Conservation (phyloP, 2,113 vertebrate genomes). For the Copsychus sechellarum region DNA sequence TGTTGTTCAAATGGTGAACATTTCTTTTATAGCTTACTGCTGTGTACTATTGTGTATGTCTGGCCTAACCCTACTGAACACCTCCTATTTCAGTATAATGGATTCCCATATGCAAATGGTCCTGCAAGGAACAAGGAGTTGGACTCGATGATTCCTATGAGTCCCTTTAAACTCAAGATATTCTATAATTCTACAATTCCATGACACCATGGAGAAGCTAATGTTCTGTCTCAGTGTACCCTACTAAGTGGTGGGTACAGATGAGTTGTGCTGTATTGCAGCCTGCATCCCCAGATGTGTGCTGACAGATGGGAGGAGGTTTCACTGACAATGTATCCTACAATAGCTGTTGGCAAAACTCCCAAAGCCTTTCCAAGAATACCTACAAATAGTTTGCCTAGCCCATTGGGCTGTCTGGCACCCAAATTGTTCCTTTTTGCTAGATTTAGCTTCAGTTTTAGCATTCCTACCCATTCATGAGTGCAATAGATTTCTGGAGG, state of each 20-base stretch:
- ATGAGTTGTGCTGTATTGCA: not conserved
- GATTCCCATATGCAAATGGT: not conserved
- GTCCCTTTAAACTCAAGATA: not conserved
- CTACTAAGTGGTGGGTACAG: not conserved
- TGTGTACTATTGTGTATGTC: not conserved
- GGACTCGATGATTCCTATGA: accelerated
- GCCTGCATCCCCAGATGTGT: not conserved
- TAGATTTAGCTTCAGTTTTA: not conserved
- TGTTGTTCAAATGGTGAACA: not conserved
- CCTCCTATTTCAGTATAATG: not conserved
- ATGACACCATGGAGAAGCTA: not conserved
- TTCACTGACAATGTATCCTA: not conserved
- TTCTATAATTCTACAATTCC: not conserved
- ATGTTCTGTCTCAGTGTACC: not conserved
- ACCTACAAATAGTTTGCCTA: not conserved
- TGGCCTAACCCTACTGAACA: not conserved
- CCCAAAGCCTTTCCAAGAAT: not conserved
- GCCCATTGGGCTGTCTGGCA: not conserved
- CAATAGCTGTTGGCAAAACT: not conserved
- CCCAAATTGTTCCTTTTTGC: not conserved
- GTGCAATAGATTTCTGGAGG: not conserved
- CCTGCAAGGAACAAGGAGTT: not conserved
- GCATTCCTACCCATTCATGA: not conserved
- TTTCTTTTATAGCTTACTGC: not conserved
- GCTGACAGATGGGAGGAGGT: not conserved